Evolutionary conservation across 2,113 vertebrate species (phyloP).

Genomic region (Leptosomus discolor): DNA sequence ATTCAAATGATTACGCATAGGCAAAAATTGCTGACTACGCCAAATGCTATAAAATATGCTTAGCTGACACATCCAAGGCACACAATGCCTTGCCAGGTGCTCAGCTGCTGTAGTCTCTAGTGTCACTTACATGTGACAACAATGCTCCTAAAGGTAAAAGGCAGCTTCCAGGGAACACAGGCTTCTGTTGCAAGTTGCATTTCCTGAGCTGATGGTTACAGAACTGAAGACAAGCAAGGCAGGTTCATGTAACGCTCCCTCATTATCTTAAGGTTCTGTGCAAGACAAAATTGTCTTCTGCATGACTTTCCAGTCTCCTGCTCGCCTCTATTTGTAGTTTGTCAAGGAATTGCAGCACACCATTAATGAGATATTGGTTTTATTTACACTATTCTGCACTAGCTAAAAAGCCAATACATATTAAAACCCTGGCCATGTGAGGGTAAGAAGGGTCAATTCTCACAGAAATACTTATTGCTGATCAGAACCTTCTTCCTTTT

Average conservation of each 20-base stretch:
- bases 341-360: not conserved
- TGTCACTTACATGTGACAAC: not conserved
- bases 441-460: not conserved
- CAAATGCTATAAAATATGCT: not conserved
- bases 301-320: not conserved
- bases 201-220: not conserved
- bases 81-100: not conserved
- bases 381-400: not conserved
- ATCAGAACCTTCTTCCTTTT: not conserved
- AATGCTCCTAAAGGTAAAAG: not conserved
- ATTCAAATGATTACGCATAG: not conserved
- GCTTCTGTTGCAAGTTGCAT: not conserved
- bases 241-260: not conserved
- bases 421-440: not conserved
- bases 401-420: not conserved
- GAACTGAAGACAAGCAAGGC: not conserved
- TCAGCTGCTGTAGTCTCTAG: not conserved
- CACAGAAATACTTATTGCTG: not conserved
- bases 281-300: not conserved
- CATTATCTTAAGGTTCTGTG: not conserved
- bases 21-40: not conserved
- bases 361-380: not conserved
- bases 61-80: not conserved
- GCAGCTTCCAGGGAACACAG: not conserved
- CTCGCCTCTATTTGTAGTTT: not conserved